phyloP scores from a whole-genome alignment of 2,888 invertebrate species.

The Parapristionchus giblindavisi region DNA sequence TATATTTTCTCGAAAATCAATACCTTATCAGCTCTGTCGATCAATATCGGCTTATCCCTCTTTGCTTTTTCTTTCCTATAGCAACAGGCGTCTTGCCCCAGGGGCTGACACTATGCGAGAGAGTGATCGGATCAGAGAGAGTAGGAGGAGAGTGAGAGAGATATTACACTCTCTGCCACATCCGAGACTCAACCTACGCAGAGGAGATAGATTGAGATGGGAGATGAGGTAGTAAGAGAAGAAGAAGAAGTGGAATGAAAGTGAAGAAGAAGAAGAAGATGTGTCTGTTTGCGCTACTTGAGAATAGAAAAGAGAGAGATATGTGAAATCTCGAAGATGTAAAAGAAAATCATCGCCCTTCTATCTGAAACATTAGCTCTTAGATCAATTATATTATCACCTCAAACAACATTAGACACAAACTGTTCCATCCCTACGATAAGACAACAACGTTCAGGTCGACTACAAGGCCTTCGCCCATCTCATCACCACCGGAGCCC shows the following conservation, averaged over 20 bases:
- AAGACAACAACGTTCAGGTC: too few species aligned
- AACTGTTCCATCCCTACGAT: too few species aligned
- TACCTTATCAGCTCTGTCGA: too few species aligned
- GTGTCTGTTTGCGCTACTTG: conserved; percentile 31
- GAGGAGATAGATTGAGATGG: neutral
- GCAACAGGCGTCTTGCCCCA: conserved; percentile 22
- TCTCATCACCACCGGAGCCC: conserved; percentile 73
- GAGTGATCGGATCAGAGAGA: conserved; percentile 6
- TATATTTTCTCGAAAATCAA: too few species aligned
- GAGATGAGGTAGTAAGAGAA: neutral
- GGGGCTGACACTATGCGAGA: conserved; percentile 19
- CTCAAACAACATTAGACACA: too few species aligned
- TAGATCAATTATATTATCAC: too few species aligned
- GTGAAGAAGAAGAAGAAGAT: conserved; percentile 10
- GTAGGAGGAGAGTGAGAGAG: conserved; percentile 21
- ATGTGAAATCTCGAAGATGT: too few species aligned
- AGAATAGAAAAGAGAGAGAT: too few species aligned
- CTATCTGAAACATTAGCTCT: too few species aligned
- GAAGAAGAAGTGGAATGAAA: conserved; percentile 6
- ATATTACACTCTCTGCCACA: conserved; percentile 36
- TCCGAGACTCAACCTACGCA: conserved; percentile 36
- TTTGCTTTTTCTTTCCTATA: conserved; percentile 25
- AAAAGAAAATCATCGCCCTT: too few species aligned
- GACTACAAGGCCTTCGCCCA: conserved; percentile 73
- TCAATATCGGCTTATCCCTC: neutral